Conservation (phyloP, 2,113 vertebrate species). For the Benitochromis conjunctus region DNA sequence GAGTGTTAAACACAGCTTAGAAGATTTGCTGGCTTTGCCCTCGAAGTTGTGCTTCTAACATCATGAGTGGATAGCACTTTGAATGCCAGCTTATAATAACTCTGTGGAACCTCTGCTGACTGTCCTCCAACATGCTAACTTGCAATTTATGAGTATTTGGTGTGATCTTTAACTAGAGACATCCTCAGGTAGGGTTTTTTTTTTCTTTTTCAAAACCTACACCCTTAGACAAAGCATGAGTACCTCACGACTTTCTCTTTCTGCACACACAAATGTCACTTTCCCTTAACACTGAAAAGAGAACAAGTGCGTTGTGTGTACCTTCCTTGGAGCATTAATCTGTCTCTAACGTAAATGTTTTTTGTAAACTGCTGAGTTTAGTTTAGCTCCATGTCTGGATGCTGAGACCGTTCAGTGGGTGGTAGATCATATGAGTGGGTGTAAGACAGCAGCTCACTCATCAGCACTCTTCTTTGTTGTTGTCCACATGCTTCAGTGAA, state of each 20-base stretch:
- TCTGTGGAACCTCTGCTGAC: not conserved
- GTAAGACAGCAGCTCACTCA: not conserved
- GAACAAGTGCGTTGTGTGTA: not conserved
- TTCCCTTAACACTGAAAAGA: not conserved
- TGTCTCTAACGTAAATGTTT: slow-evolving; percentile 34
- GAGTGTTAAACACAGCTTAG: not conserved
- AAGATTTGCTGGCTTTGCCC: not conserved
- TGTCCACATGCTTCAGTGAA: not conserved
- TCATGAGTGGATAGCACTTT: not conserved
- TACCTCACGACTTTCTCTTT: not conserved
- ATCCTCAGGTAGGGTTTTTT: not conserved
- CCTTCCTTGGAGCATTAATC: not conserved
- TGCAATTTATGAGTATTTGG: not conserved
- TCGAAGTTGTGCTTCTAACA: not conserved
- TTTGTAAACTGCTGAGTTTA: not conserved
- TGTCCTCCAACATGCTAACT: not conserved
- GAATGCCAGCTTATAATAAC: not conserved
- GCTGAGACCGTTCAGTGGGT: not conserved
- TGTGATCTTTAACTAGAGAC: not conserved
- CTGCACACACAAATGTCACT: not conserved
- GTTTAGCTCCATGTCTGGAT: not conserved
- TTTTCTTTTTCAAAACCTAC: not conserved
- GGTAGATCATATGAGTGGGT: not conserved
- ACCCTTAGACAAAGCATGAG: not conserved
- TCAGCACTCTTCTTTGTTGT: not conserved